Conservation (phyloP, 1,140 invertebrate genomes). For the Apis dorsata region DNA sequence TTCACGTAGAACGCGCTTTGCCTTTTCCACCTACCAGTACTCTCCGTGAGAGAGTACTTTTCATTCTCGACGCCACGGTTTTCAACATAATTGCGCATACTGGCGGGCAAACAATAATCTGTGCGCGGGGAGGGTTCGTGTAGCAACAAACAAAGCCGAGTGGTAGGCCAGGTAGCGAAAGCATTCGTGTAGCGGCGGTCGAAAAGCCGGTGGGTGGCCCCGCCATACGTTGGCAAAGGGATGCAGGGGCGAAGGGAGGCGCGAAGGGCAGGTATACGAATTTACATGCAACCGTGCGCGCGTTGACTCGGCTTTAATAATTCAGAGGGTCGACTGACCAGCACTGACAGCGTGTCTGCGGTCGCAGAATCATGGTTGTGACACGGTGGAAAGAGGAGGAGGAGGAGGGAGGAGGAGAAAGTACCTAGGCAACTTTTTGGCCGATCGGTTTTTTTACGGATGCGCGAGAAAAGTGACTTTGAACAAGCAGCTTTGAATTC, state of each 20-base stretch:
- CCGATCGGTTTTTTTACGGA: background rate
- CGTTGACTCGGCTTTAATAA: slow-evolving; percentile 66
- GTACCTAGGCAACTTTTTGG: background rate
- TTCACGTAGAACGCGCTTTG: background rate
- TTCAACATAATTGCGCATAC: slow-evolving; percentile 18
- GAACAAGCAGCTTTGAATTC: too few species aligned
- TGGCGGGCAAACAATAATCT: slow-evolving; percentile 12
- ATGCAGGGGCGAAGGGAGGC: background rate
- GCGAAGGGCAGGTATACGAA: slow-evolving; percentile 8
- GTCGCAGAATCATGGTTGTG: slow-evolving; percentile 11
- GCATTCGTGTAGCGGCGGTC: slow-evolving; percentile 8
- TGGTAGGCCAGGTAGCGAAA: slow-evolving; percentile 20
- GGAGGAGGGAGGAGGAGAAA: background rate
- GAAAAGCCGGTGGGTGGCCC: background rate
- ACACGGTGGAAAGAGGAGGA: background rate
- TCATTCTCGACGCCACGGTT: background rate
- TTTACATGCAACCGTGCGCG: slow-evolving; percentile 46
- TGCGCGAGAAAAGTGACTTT: too few species aligned
- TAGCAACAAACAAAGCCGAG: slow-evolving; percentile 25
- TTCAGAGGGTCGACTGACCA: slow-evolving; percentile 60
- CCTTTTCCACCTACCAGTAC: background rate
- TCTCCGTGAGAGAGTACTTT: background rate
- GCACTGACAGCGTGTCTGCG: slow-evolving; percentile 56
- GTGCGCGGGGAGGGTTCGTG: background rate
- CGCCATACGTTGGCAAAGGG: background rate